Evolutionary conservation across 2,888 invertebrate species (phyloP).

Genomic region (Crematogaster levior): DNA sequence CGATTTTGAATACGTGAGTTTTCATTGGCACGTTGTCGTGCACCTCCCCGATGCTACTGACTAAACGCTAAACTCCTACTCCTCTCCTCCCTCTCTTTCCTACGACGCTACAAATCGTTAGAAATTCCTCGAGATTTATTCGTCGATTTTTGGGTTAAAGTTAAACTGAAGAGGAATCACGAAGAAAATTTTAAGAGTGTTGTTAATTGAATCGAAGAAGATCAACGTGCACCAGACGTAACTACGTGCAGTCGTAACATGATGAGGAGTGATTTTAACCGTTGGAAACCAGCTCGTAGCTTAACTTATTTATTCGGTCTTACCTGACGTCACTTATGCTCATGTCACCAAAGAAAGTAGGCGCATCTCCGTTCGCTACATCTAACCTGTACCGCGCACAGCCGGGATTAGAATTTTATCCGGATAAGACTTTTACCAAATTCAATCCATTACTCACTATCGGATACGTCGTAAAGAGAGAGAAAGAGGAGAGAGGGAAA

Average conservation of each 20-base stretch:
- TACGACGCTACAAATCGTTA: neutral
- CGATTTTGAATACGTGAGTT: conserved; percentile 15
- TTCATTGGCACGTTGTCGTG: conserved; percentile 15
- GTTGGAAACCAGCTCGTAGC: conserved; percentile 9
- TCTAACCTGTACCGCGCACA: conserved; percentile 8
- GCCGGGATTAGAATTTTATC: conserved; percentile 51
- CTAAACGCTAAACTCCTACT: neutral
- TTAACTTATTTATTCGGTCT: conserved; percentile 52
- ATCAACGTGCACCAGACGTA: neutral
- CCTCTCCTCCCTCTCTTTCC: neutral
- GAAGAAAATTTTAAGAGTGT: neutral
- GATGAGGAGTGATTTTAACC: conserved; percentile 40
- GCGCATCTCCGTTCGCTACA: conserved; percentile 6
- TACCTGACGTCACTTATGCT: conserved; percentile 42
- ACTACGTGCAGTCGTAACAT: neutral
- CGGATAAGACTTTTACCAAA: conserved; percentile 52
- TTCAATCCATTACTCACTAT: conserved; percentile 56
- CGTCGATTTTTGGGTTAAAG: neutral
- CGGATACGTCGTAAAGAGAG: conserved; percentile 20
- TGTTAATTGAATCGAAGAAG: neutral
- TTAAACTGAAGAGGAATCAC: neutral
- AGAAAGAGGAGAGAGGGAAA: neutral
- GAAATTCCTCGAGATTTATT: neutral
- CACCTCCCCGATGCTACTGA: neutral
- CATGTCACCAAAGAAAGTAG: conserved; percentile 36